Evolutionary conservation across 2,797 vertebrate species (phyloP).

Genomic region (Enteromius afrohamiltoni): DNA sequence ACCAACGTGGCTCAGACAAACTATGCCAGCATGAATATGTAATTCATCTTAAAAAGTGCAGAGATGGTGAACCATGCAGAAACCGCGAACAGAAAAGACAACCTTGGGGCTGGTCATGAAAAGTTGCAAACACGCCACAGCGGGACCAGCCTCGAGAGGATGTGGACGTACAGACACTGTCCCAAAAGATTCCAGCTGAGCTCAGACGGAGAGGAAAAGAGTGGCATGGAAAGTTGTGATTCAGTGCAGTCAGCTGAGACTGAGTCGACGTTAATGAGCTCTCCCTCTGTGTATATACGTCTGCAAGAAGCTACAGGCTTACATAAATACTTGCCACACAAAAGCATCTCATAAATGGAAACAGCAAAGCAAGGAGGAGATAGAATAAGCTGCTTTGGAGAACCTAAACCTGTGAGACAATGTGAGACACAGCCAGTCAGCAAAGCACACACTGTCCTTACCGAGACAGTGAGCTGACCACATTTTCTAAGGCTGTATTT

Average conservation of each 20-base stretch:
- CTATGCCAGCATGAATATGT: slow-evolving; percentile 73
- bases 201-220: slow-evolving; percentile 57
- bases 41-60: slow-evolving; percentile 67
- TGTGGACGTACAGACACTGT: slow-evolving; percentile 42
- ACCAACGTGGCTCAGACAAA: slow-evolving; percentile 67
- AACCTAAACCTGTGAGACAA: slow-evolving; percentile 19
- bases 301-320: slow-evolving; percentile 35
- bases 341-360: slow-evolving; percentile 56
- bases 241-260: slow-evolving; percentile 72
- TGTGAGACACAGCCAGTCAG: background rate
- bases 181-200: slow-evolving; percentile 52
- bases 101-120: slow-evolving; percentile 42
- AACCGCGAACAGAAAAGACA: slow-evolving; percentile 48
- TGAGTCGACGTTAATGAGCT: slow-evolving; percentile 65
- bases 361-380: slow-evolving; percentile 39
- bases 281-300: slow-evolving; percentile 55
- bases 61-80: slow-evolving; percentile 39
- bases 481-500: slow-evolving; percentile 41
- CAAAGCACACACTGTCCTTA: slow-evolving; percentile 21
- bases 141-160: slow-evolving; percentile 35
- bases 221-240: slow-evolving; percentile 68
- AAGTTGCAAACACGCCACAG: slow-evolving; percentile 51
- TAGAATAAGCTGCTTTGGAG: slow-evolving; percentile 23
- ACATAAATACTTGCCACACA: slow-evolving; percentile 71
- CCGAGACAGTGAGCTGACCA: slow-evolving; percentile 32